Evolutionary conservation across 2,113 vertebrate species (phyloP), one percentile per base, ranked within the genome.

Genomic region (Paradoxurus hermaphroditus): DNA sequence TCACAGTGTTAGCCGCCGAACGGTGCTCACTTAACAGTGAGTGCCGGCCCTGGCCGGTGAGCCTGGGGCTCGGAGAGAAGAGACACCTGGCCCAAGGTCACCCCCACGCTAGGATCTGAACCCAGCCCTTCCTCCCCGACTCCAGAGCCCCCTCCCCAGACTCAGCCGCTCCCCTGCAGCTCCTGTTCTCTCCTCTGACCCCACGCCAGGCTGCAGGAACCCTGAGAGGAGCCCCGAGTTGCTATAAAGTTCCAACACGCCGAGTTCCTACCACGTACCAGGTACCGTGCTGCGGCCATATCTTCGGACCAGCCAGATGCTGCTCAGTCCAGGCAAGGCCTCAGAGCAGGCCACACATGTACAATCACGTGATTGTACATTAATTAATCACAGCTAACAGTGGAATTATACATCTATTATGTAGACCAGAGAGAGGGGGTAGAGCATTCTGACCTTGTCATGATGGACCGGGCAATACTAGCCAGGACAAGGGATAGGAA

Each of bases 141-240:
- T 77, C n/a, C 27, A 19, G 72, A 81, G 15, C 13, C n/a, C n/a
- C n/a, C n/a, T n/a, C n/a, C n/a, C 56, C 65, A 63, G 1, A 41
- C 59, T 12, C 65, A 44, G 62, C 16, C 12, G 3, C 70, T 19
- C 21, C 0, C 0, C 49, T 5, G 1, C 14, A 19, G 4, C 14
- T 63, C 62, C 59, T 7, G 0, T 9, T 31, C 39, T 39, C 15
- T n/a, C 72, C 67, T 84, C 89, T 72, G 62, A 1, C 27, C 77
- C 19, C 5, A 1, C 23, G 49, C 25, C 8, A 1, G 84, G 41
- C 72, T 46, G 19, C 16, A 21, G 75, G 21, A 49, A 10, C 36
- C 79, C 14, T 21, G 53, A 44, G 4, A 65, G 29, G 13, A 96
- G 7, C 53, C 19, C 56, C 41, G 34, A 7, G 7, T 73, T 10